A percentile compares a stretch with the other conserved stretches of the same genome.
These are phyloP conservation scores for Hydrotaea cyrtoneurina DNA, from an alignment of 2,888 invertebrate species.

Conservation along the genomic window DNA sequence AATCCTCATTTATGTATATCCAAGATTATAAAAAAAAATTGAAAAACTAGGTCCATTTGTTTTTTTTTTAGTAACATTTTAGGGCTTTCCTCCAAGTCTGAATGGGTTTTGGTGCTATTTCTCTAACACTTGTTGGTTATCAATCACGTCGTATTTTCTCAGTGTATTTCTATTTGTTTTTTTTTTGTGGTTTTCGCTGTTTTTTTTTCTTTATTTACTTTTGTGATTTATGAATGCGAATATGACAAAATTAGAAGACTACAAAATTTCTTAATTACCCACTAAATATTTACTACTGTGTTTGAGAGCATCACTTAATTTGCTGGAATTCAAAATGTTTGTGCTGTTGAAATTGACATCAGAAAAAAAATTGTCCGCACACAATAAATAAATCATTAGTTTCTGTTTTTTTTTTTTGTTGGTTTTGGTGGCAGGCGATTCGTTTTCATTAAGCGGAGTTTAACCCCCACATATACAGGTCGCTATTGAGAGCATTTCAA, in stretches of 20 bases:
- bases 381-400: constrained; percentile 12
- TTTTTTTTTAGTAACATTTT: too few relatives aligned
- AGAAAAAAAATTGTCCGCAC: constrained; percentile 2
- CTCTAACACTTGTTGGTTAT: too few relatives aligned
- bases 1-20: too few relatives aligned
- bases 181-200: background rate
- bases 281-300: constrained; percentile 31
- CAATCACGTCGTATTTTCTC: too few relatives aligned
- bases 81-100: too few relatives aligned
- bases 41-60: too few relatives aligned
- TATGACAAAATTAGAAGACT: constrained; percentile 25
- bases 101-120: too few relatives aligned
- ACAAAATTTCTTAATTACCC: constrained; percentile 31
- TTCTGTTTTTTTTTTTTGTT: background rate
- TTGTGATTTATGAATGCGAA: constrained; percentile 21
- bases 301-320: constrained; percentile 16
- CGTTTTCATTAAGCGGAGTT: background rate
- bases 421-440: background rate
- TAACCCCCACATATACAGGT: background rate
- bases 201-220: background rate
- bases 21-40: too few relatives aligned
- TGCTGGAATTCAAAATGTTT: constrained; percentile 14
- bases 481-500: background rate
- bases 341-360: background rate
- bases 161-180: too few relatives aligned